Percentiles rank a stretch among this genome's conserved stretches.
These are phyloP conservation scores for Pyrgilauda ruficollis DNA, from an alignment of 2,113 vertebrate genomes.

Conservation along the genomic window DNA sequence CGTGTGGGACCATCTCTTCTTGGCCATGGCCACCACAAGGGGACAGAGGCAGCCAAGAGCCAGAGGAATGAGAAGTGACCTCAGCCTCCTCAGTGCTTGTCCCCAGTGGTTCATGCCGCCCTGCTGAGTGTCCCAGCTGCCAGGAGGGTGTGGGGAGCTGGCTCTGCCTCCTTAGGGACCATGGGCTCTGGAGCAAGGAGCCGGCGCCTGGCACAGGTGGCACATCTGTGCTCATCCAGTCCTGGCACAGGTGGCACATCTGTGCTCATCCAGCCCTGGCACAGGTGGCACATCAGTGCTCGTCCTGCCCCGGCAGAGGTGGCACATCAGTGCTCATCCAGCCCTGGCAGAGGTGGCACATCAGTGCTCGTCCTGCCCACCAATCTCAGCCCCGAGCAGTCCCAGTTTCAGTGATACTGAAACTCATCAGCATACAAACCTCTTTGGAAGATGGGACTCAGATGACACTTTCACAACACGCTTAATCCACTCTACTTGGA, in stretches of 20 bases:
- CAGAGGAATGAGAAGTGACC: background rate
- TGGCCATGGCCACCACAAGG: accelerated
- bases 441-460: background rate
- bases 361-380: accelerated
- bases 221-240: background rate
- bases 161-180: background rate
- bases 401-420: background rate
- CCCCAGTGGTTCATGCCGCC: accelerated
- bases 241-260: no score
- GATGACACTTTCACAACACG: background rate
- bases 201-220: background rate
- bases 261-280: background rate
- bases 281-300: background rate
- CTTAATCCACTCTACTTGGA: background rate
- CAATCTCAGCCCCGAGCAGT: background rate
- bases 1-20: accelerated
- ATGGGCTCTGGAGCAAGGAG: background rate
- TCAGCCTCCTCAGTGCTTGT: background rate
- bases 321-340: background rate
- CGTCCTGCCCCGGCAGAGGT: background rate
- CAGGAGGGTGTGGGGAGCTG: accelerated
- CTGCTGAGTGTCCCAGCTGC: background rate
- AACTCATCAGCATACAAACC: background rate
- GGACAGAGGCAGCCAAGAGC: background rate
- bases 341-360: background rate